phyloP scores from a whole-genome alignment of 2,888 invertebrate species.

The Drosophila percnosoma region DNA sequence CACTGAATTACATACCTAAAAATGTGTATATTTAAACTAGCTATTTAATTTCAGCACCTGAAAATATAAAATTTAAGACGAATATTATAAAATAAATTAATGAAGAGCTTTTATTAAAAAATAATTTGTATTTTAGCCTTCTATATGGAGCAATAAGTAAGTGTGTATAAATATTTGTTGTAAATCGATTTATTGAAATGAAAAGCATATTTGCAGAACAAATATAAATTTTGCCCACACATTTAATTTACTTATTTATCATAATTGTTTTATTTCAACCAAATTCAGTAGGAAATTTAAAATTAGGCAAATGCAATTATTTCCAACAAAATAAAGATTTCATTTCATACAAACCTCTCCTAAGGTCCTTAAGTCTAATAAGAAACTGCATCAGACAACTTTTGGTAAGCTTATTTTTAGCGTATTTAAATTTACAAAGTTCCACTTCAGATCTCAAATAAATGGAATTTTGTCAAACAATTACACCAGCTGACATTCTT shows the following conservation, averaged over 20 bases:
- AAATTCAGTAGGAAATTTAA: not conserved
- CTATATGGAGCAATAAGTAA: not conserved
- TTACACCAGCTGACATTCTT: not conserved
- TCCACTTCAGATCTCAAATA: not conserved
- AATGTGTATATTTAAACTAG: too few species aligned
- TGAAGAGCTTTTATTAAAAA: not conserved
- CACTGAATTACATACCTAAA: too few species aligned
- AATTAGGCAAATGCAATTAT: too few species aligned
- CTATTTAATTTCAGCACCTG: not conserved
- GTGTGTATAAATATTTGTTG: not conserved
- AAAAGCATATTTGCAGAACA: not conserved
- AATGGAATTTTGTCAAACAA: not conserved
- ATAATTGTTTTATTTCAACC: not conserved
- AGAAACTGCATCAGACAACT: not conserved
- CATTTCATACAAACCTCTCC: not conserved
- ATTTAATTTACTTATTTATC: not conserved
- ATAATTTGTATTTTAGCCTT: not conserved
- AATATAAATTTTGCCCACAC: not conserved
- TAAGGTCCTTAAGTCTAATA: not conserved
- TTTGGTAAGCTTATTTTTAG: not conserved
- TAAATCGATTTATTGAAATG: not conserved
- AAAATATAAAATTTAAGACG: not conserved
- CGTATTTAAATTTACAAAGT: not conserved
- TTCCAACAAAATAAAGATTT: not conserved
- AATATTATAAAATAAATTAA: not conserved